Percentiles rank a stretch among this genome's conserved stretches.
phyloP scores from a whole-genome alignment of 2,888 invertebrate genomes.

The Standfussiana lucernea region DNA sequence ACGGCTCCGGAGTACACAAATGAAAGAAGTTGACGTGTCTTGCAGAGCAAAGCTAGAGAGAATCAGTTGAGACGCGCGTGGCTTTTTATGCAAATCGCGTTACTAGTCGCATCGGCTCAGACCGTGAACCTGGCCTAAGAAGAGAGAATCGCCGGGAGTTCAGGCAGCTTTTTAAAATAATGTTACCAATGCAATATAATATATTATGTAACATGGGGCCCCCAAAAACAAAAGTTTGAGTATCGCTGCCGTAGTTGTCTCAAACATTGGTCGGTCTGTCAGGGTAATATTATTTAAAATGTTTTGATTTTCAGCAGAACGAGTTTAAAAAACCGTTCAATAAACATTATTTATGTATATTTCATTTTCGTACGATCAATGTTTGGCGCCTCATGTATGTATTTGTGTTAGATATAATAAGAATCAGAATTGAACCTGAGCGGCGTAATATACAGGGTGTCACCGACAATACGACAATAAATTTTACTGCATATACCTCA shows the following conservation, averaged over 20 bases:
- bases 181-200: neutral
- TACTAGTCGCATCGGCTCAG: neutral
- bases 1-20: neutral
- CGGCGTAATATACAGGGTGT: no score
- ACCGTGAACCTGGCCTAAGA: neutral
- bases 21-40: neutral
- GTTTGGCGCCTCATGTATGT: neutral
- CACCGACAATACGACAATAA: no score
- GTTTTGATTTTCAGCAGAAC: neutral
- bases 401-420: neutral
- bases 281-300: neutral
- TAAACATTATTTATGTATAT: neutral
- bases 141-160: neutral
- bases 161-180: neutral
- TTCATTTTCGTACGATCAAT: neutral
- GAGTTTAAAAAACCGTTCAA: neutral
- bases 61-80: neutral
- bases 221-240: neutral
- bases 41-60: neutral
- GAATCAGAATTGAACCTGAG: constrained; percentile 6
- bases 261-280: neutral
- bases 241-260: neutral
- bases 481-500: no score
- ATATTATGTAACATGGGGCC: no score
- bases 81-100: neutral